phyloP scores from a whole-genome alignment of 2,113 vertebrate genomes.

The human (Homo sapiens) region DNA sequence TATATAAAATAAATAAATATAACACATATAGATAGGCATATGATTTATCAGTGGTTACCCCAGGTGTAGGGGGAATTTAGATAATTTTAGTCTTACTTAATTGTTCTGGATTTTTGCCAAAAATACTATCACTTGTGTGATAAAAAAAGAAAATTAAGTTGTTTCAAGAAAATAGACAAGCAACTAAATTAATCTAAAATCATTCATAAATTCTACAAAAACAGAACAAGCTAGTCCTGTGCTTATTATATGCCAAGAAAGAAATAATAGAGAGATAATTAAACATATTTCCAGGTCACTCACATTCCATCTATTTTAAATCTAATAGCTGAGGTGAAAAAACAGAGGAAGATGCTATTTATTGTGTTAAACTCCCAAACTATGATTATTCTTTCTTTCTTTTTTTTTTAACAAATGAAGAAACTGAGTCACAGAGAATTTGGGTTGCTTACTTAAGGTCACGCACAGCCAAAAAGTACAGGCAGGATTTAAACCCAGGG shows the following conservation, averaged over 20 bases:
- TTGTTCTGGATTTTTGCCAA: background rate
- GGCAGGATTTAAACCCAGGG: background rate
- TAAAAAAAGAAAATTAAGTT: background rate
- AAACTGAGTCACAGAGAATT: background rate
- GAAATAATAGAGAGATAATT: background rate
- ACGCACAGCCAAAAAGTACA: background rate
- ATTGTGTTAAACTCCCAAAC: background rate
- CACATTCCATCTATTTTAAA: background rate
- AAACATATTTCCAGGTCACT: background rate
- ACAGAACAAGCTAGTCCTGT: background rate
- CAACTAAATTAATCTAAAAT: background rate
- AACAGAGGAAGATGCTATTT: background rate
- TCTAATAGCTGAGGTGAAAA: background rate
- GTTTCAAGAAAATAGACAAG: background rate
- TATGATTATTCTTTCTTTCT: background rate
- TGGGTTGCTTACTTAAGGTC: background rate
- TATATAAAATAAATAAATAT: background rate
- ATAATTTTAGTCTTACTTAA: conserved; percentile 4
- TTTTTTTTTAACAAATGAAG: background rate
- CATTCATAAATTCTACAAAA: background rate
- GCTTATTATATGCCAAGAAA: background rate
- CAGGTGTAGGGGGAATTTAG: background rate
- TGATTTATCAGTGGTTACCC: background rate
- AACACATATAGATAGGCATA: background rate
- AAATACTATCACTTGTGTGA: background rate